phyloP scores from a whole-genome alignment of 2,113 vertebrate genomes.

The Chamaea fasciata region DNA sequence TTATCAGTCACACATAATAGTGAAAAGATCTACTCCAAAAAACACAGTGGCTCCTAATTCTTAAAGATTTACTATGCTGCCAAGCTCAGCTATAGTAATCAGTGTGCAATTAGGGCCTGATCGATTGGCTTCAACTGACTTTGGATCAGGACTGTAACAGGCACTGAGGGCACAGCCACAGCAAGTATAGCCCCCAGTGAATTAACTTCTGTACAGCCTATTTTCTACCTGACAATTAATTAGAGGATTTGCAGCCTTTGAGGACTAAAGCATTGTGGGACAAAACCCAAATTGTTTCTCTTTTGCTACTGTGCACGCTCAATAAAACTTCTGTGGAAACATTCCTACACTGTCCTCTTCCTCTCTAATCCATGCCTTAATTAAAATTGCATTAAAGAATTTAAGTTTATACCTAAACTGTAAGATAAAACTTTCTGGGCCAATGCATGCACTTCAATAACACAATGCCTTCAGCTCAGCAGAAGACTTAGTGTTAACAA shows the following conservation, averaged over 20 bases:
- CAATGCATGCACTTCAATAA: background rate
- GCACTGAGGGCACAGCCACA: background rate
- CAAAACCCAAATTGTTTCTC: background rate
- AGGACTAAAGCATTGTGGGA: background rate
- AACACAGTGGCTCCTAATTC: conserved; percentile 30
- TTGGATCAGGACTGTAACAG: conserved; percentile 51
- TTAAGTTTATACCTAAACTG: background rate
- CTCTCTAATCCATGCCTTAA: background rate
- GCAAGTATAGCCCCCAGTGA: background rate
- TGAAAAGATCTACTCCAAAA: conserved; percentile 40
- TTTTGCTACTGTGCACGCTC: background rate
- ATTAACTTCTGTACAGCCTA: conserved; percentile 34
- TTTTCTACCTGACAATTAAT: conserved; percentile 50
- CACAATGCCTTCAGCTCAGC: background rate
- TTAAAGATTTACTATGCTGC: conserved; percentile 52
- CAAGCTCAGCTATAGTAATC: conserved; percentile 47
- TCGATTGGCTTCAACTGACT: conserved; percentile 52
- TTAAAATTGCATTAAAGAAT: background rate
- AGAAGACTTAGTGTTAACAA: background rate
- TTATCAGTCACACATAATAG: conserved; percentile 12
- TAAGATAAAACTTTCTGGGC: background rate
- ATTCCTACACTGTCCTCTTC: background rate
- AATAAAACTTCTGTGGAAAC: background rate
- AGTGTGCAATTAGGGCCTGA: conserved; percentile 52
- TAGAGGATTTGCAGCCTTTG: conserved; percentile 18